Percentiles rank a stretch among this genome's conserved stretches.
Evolutionary conservation across 2,797 vertebrate genomes (phyloP).

Genomic region (Chiroxiphia lanceolata): DNA sequence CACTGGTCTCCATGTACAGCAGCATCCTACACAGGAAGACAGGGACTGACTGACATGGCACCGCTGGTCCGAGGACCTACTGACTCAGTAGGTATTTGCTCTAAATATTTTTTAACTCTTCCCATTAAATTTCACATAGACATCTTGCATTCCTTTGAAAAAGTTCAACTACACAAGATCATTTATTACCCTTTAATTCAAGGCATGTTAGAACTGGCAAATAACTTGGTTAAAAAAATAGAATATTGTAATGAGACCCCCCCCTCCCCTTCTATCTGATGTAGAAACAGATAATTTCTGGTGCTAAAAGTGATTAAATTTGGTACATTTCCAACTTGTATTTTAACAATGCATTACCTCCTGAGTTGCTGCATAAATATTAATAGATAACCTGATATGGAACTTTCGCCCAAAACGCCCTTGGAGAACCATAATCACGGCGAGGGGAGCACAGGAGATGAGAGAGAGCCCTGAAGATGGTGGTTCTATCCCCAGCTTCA

Average conservation of each 20-base stretch:
- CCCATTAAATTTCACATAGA: neutral
- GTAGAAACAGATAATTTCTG: conserved; percentile 42
- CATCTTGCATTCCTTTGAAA: neutral
- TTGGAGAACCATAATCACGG: neutral
- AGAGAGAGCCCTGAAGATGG: neutral
- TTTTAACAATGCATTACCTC: conserved; percentile 60
- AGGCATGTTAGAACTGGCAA: neutral
- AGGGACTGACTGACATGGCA: neutral
- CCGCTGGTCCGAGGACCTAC: neutral
- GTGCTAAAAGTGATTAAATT: conserved; percentile 57
- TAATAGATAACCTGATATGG: conserved; percentile 47
- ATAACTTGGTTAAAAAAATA: neutral
- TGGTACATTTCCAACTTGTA: conserved; percentile 59
- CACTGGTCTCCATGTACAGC: rapidly evolving
- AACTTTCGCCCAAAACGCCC: conserved; percentile 45
- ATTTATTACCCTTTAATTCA: neutral
- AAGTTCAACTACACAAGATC: neutral
- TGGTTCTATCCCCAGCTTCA: neutral
- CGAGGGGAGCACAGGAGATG: neutral
- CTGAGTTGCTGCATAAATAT: conserved; percentile 61
- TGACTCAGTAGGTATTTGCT: neutral
- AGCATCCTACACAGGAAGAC: neutral
- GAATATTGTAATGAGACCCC: neutral
- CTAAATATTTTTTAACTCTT: neutral
- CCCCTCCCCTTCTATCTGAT: neutral